Conservation (phyloP, 2,888 invertebrate genomes). For the Drosophila helvetica region DNA sequence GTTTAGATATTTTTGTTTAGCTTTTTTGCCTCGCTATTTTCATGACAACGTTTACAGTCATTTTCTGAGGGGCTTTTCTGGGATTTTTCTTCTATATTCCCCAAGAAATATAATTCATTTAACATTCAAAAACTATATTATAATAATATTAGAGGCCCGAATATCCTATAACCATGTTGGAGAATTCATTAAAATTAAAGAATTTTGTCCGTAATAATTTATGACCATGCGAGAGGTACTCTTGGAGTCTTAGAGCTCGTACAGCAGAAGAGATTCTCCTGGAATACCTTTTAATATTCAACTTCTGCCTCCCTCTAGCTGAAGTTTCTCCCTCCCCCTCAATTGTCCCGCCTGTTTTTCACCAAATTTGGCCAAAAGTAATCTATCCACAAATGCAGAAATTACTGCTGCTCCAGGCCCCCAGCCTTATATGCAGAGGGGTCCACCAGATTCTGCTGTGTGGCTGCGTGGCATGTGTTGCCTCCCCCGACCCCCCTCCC, state of each 20-base stretch:
- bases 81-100: too few species aligned
- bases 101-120: too few species aligned
- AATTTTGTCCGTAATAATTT: too few species aligned
- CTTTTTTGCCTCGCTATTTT: too few species aligned
- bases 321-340: neutral
- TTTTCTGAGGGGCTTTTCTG: too few species aligned
- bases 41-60: too few species aligned
- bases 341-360: neutral
- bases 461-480: slow-evolving; percentile 40
- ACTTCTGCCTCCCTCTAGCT: neutral
- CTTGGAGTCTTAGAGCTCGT: neutral
- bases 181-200: too few species aligned
- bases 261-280: neutral
- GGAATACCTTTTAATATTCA: neutral
- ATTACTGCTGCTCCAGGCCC: slow-evolving; percentile 21
- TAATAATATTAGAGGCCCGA: too few species aligned
- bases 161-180: too few species aligned
- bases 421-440: slow-evolving; percentile 28
- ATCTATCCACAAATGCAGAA: slow-evolving; percentile 40
- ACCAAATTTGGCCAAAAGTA: slow-evolving; percentile 40
- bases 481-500: slow-evolving; percentile 8
- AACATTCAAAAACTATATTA: too few species aligned
- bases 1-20: too few species aligned
- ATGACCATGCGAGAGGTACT: neutral
- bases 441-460: slow-evolving; percentile 32